Conservation (phyloP, 2,888 invertebrate genomes). For the Sisyra nigra region DNA sequence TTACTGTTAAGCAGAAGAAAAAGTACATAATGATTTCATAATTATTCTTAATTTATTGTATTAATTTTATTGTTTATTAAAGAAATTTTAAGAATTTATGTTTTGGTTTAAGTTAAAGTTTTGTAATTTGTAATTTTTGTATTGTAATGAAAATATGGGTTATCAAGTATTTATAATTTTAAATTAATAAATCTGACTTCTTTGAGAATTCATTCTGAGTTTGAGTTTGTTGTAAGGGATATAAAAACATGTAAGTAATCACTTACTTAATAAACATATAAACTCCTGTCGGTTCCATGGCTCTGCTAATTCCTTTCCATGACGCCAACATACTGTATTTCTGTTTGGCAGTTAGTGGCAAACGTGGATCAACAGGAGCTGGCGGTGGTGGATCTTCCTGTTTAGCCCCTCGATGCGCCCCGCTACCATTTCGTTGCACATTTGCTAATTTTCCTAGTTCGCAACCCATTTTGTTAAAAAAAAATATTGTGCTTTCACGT, state of each 20-base stretch:
- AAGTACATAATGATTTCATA: too few species aligned
- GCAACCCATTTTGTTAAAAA: slow-evolving; percentile 44
- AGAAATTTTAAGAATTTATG: too few species aligned
- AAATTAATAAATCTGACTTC: too few species aligned
- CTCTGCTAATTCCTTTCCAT: slow-evolving; percentile 81
- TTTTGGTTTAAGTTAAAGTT: too few species aligned
- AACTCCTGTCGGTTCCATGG: slow-evolving; percentile 77
- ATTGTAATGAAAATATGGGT: too few species aligned
- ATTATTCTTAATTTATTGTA: too few species aligned
- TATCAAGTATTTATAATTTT: too few species aligned
- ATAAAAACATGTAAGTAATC: slow-evolving; percentile 1
- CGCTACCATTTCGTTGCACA: slow-evolving; percentile 30
- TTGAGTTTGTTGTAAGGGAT: too few species aligned
- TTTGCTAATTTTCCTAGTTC: slow-evolving; percentile 58
- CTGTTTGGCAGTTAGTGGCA: slow-evolving; percentile 73
- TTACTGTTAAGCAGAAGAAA: too few species aligned
- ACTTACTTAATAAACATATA: slow-evolving; percentile 87
- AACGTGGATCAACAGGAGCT: slow-evolving; percentile 55
- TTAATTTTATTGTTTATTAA: too few species aligned
- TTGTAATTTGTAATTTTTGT: too few species aligned
- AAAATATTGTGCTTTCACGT: background rate
- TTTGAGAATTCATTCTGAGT: too few species aligned
- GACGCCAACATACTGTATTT: slow-evolving; percentile 79
- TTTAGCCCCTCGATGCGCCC: slow-evolving; percentile 20
- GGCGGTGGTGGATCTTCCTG: slow-evolving; percentile 45